Base-by-base conservation (phyloP, 92 coral and sea anemone genomes). In the Metridium senile region DNA sequence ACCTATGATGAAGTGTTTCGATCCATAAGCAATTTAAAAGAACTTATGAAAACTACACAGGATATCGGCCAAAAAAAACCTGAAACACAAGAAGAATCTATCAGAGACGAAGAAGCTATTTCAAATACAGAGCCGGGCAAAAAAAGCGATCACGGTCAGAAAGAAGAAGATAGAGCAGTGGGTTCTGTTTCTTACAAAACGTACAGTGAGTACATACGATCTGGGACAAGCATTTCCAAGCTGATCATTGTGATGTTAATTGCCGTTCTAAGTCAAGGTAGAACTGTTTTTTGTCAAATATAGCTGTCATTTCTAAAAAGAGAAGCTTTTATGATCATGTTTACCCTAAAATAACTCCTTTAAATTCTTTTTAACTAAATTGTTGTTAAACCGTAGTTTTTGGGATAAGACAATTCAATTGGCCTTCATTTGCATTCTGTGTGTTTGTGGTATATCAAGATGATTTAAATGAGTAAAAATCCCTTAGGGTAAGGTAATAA, bases 131-230 rank as follows among this genome's bases (percentile, higher is more conserved):
- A 30, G 19, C 25, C 33, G 9, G 39, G 29, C 4, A 26, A 11
- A 9, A 65, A 9, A 11, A 35, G 29, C 25, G 39, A 8, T 17
- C 33, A 11, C 39, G 32, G 19, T 28, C 58, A 71, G 10, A 26
- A 30, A 30, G 81, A 84, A 11, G 89, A 84, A 68, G 89, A 84
- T 22, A 51, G 33, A 18, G 72, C 61, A n/a, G 64, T 61, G n/a
- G 89, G 81, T 0, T 22, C 27, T 0, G 68, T 79, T 33, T 78
- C 84, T 9, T 64, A 57, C 33, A 35, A 62, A 43, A 39, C 77
- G 62, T 72, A 84, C 59, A 70, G 76, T 58, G 33, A 79, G n/a
- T 84, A 78, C 32, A 71, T 84, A 10, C 59, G 84, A 27, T 84
- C 85, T 11, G 85, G 84, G 27, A 29, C 45, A 20, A 66, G 75